Conservation (phyloP, 2,888 invertebrate genomes). For the Lepidocyrtinus sp. region DNA sequence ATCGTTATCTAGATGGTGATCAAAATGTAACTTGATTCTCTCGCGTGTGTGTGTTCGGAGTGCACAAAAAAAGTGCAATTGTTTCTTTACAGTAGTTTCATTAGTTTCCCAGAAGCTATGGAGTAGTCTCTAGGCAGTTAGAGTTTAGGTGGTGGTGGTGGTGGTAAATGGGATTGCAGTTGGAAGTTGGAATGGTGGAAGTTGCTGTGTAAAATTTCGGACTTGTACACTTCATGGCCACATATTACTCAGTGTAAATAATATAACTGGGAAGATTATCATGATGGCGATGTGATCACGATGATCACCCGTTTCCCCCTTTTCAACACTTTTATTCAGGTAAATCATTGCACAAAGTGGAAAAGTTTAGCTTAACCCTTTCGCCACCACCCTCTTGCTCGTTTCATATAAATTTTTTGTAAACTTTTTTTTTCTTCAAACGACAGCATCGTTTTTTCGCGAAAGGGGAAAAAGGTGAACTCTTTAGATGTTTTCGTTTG, state of each 20-base stretch:
- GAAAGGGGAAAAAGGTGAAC: background rate
- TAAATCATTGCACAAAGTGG: background rate
- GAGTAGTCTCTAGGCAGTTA: no score
- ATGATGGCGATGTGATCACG: background rate
- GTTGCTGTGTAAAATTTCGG: no score
- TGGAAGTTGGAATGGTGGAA: no score
- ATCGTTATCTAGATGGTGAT: background rate
- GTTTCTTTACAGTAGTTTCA: no score
- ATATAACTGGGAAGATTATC: background rate
- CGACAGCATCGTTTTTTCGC: background rate
- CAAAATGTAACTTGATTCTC: constrained; percentile 8
- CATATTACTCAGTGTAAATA: background rate
- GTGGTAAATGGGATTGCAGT: no score
- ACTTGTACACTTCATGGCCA: no score
- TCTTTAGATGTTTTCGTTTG: no score
- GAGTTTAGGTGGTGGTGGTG: no score
- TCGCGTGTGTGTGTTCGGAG: no score
- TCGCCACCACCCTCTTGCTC: background rate
- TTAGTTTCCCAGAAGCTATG: no score
- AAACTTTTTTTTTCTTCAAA: background rate
- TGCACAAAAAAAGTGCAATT: no score
- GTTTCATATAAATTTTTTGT: background rate
- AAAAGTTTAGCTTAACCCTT: constrained; percentile 11
- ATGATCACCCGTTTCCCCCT: background rate
- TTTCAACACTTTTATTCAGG: background rate